phyloP scores from a whole-genome alignment of 2,113 vertebrate genomes.

The Odocoileus virginianus region DNA sequence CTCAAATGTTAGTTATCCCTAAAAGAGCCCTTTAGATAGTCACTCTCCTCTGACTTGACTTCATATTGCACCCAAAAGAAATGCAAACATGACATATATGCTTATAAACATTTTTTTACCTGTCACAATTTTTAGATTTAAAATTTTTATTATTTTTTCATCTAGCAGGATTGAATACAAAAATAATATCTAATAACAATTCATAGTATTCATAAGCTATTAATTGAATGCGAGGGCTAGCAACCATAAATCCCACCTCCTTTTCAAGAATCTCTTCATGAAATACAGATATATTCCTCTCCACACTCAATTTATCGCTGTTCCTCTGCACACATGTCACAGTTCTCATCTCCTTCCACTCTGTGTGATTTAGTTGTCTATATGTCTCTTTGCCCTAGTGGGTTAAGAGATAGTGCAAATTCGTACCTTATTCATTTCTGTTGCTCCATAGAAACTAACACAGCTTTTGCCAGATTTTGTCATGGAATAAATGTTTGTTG shows the following conservation, averaged over 20 bases:
- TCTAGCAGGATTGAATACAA: neutral
- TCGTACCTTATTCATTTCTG: neutral
- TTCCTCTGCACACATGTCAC: accelerated
- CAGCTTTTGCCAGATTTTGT: neutral
- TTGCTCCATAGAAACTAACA: neutral
- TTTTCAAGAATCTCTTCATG: neutral
- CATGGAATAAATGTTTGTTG: neutral
- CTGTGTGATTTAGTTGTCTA: neutral
- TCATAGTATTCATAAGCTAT: neutral
- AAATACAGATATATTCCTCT: neutral
- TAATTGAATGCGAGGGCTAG: neutral
- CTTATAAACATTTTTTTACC: neutral
- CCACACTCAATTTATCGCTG: accelerated
- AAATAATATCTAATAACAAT: neutral
- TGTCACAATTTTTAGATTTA: neutral
- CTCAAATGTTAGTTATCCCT: neutral
- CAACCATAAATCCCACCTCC: neutral
- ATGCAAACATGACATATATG: neutral
- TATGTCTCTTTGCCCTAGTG: neutral
- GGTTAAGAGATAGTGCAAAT: neutral
- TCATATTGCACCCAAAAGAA: neutral
- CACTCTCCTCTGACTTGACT: neutral
- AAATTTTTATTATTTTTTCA: neutral
- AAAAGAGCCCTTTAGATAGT: neutral
- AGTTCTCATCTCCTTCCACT: neutral